A percentile compares a stretch with the other conserved stretches of the same genome.
Conservation (phyloP, 2,888 invertebrate genomes). For the Drosophila nigritarsus region DNA sequence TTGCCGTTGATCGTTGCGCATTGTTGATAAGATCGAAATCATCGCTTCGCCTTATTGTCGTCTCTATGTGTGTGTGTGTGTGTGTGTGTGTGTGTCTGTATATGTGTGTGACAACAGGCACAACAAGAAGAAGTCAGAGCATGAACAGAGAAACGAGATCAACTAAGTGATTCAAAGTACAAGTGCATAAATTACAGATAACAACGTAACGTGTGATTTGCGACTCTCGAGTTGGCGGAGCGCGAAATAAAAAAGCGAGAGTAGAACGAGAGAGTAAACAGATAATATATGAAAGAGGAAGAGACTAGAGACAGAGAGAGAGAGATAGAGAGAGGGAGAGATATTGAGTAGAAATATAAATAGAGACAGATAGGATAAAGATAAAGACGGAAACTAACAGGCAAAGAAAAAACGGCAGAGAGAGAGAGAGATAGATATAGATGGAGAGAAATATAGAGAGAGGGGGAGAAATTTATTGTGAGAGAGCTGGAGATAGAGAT, state of each 20-base stretch:
- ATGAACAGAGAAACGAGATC: slow-evolving; percentile 59
- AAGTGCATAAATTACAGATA: slow-evolving; percentile 82
- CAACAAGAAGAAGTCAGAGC: slow-evolving; percentile 38
- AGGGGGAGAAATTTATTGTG: neutral
- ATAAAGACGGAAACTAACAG: neutral
- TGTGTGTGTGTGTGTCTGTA: slow-evolving; percentile 48
- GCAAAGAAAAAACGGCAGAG: too few species aligned
- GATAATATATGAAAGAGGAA: neutral
- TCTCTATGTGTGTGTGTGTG: slow-evolving; percentile 42
- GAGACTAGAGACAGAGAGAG: neutral
- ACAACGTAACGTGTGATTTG: slow-evolving; percentile 60
- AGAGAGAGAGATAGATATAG: neutral
- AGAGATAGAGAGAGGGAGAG: neutral
- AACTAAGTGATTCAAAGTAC: slow-evolving; percentile 78
- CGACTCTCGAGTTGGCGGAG: slow-evolving; percentile 35
- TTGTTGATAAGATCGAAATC: slow-evolving; percentile 77
- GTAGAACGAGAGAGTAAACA: slow-evolving; percentile 8
- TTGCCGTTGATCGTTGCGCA: slow-evolving; percentile 68
- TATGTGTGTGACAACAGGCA: slow-evolving; percentile 54
- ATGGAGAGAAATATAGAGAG: neutral
- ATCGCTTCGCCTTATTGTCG: slow-evolving; percentile 63
- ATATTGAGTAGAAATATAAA: neutral
- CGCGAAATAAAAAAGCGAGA: slow-evolving; percentile 26
- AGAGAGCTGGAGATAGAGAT: neutral
- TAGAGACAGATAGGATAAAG: neutral